Conservation (phyloP, 2,888 invertebrate species). For the Volucella zonaria region DNA sequence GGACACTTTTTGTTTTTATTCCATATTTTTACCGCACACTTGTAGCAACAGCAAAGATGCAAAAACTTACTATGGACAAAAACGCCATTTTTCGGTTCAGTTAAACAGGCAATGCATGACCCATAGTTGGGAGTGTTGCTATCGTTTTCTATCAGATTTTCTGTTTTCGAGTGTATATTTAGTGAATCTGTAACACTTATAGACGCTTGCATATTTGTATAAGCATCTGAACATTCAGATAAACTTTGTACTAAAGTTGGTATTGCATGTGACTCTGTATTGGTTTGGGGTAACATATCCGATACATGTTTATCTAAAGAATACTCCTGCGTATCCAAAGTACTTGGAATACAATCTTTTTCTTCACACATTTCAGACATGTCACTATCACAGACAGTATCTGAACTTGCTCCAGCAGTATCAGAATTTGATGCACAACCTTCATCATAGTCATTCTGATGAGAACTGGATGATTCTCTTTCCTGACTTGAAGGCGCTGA, state of each 20-base stretch:
- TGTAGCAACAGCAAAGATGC: conserved; percentile 88
- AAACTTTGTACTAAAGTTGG: conserved; percentile 50
- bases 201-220: conserved; percentile 44
- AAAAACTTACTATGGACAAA: conserved; percentile 87
- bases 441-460: conserved; percentile 46
- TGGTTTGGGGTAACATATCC: conserved; percentile 17
- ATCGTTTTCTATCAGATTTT: conserved; percentile 10
- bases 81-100: conserved; percentile 86
- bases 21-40: conserved; percentile 88
- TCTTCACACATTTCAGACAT: conserved; percentile 45
- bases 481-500: conserved; percentile 77
- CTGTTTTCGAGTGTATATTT: not conserved
- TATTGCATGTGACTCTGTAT: conserved; percentile 19
- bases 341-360: conserved; percentile 26
- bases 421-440: conserved; percentile 31
- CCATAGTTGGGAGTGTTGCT: conserved; percentile 59
- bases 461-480: conserved; percentile 55
- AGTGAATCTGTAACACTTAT: conserved; percentile 36
- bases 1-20: conserved; percentile 86
- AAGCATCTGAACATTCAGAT: conserved; percentile 52
- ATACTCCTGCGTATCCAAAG: conserved; percentile 26
- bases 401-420: conserved; percentile 44
- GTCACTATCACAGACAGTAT: conserved; percentile 67
- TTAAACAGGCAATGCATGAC: conserved; percentile 85
- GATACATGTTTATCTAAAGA: conserved; percentile 39